Conservation (phyloP, 2,113 vertebrate species). For the Mirounga angustirostris region DNA sequence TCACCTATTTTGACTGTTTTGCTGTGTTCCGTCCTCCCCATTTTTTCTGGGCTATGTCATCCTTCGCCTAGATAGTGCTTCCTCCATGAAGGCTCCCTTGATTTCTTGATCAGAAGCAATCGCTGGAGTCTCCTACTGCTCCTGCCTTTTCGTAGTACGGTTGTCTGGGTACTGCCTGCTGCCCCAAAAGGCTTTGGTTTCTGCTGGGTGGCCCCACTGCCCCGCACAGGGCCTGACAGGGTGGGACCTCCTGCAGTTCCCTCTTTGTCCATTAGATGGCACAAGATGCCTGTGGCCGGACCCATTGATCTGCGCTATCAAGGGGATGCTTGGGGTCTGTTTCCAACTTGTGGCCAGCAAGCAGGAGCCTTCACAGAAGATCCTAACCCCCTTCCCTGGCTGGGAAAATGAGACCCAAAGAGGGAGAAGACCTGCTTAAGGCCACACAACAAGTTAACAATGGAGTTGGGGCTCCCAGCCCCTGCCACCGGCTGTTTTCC, state of each 20-base stretch:
- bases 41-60: background rate
- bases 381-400: background rate
- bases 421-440: background rate
- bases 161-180: background rate
- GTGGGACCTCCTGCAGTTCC: background rate
- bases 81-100: conserved; percentile 4
- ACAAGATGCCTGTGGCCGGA: background rate
- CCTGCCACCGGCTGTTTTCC: background rate
- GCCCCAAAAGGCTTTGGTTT: background rate
- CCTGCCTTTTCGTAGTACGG: background rate
- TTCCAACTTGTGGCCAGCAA: background rate
- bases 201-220: background rate
- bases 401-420: conserved; percentile 28
- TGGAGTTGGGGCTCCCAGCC: background rate
- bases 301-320: accelerated
- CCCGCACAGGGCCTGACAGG: background rate
- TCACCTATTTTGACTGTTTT: background rate
- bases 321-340: background rate
- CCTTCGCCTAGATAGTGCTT: background rate
- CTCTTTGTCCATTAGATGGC: conserved; percentile 66
- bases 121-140: background rate
- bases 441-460: background rate
- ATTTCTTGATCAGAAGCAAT: conserved; percentile 34
- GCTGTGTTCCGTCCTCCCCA: background rate
- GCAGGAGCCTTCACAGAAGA: background rate